Conservation (phyloP, 2,797 vertebrate species). For the Hydrophis major region DNA sequence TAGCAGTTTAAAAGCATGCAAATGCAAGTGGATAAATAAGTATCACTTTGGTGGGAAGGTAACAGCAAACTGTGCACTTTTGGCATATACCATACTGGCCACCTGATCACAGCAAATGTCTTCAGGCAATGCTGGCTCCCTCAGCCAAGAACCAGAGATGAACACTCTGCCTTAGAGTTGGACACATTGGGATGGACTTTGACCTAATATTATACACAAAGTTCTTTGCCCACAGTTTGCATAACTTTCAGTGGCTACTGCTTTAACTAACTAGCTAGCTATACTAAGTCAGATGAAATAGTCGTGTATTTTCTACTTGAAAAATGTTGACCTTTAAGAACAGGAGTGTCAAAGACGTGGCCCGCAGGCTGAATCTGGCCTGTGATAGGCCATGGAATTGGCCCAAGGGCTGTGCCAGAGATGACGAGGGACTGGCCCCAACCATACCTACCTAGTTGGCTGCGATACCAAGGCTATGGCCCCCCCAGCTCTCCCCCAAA, state of each 20-base stretch:
- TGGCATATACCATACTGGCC: not conserved
- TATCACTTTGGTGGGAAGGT: not conserved
- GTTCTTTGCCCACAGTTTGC: not conserved
- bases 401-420: too few species aligned
- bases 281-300: not conserved
- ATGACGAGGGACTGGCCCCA: too few species aligned
- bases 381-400: too few species aligned
- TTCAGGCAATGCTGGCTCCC: not conserved
- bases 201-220: not conserved
- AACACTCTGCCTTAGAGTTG: not conserved
- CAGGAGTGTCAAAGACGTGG: too few species aligned
- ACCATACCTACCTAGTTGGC: too few species aligned
- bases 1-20: not conserved
- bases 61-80: not conserved
- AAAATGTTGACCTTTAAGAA: not conserved
- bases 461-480: too few species aligned
- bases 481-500: too few species aligned
- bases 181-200: not conserved
- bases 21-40: not conserved
- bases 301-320: not conserved
- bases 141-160: not conserved
- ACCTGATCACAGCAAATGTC: not conserved
- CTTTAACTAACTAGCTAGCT: not conserved
- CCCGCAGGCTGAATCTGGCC: too few species aligned
- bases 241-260: not conserved